Conservation (phyloP, 1,140 invertebrate genomes). For the Papilio polyxenes region DNA sequence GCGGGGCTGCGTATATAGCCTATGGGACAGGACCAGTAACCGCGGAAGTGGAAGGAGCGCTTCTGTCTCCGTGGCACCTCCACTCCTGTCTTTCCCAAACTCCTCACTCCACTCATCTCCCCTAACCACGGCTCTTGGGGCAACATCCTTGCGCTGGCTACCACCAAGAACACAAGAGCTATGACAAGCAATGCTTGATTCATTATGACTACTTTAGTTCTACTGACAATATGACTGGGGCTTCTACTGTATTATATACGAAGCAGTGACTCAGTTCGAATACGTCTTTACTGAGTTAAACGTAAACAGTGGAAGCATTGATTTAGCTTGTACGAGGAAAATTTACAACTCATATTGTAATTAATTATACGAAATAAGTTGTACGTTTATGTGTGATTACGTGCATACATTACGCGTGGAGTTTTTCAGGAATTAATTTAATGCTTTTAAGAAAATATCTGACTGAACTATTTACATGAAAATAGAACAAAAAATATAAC, state of each 20-base stretch:
- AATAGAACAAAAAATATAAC: too few relatives aligned
- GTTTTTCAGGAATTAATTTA: too few relatives aligned
- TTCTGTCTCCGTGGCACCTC: background rate
- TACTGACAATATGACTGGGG: background rate
- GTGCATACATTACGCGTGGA: background rate
- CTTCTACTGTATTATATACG: background rate
- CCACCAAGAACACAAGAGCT: background rate
- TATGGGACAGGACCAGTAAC: constrained; percentile 14
- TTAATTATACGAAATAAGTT: background rate
- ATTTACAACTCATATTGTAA: background rate
- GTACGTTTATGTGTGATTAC: background rate
- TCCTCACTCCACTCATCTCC: background rate
- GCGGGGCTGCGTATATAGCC: background rate
- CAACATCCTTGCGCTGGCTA: constrained; percentile 2
- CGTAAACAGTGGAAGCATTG: background rate
- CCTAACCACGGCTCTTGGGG: background rate
- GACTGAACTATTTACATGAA: too few relatives aligned
- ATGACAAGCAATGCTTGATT: background rate
- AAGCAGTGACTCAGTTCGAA: background rate
- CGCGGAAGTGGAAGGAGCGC: background rate
- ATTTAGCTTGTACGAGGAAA: background rate
- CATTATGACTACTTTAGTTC: background rate
- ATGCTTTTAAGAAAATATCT: background rate
- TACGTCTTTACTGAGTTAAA: constrained; percentile 8
- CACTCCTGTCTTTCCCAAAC: background rate